These are phyloP conservation scores for Cryptomyrus ogoouensis DNA, from an alignment of 2,113 vertebrate species.

Conservation along the genomic window DNA sequence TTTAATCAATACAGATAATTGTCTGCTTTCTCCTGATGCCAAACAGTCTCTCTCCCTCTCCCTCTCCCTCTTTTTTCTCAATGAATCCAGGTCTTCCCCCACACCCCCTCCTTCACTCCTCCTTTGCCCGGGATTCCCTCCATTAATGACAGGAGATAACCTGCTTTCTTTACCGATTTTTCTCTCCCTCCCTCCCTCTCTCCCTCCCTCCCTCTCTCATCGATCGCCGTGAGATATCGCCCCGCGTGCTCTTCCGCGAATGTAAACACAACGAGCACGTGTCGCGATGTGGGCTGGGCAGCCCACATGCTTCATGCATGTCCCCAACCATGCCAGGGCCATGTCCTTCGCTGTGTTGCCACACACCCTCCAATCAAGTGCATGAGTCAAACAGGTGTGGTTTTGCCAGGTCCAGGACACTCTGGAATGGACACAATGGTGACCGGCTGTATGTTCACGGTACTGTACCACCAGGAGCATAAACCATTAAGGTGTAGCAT, in stretches of 20 bases:
- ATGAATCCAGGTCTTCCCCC: slow-evolving; percentile 65
- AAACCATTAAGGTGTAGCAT: neutral
- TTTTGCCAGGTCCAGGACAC: neutral
- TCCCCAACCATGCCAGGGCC: neutral
- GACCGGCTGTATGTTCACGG: neutral
- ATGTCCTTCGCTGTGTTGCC: neutral
- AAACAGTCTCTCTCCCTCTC: slow-evolving; percentile 55
- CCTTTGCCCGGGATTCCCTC: slow-evolving; percentile 56
- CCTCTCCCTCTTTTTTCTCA: slow-evolving; percentile 60
- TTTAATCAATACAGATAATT: slow-evolving; percentile 81
- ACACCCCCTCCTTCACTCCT: slow-evolving; percentile 41
- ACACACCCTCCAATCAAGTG: neutral
- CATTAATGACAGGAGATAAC: slow-evolving; percentile 69
- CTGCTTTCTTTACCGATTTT: slow-evolving; percentile 66
- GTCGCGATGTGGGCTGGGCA: slow-evolving; percentile 37
- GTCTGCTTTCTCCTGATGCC: slow-evolving; percentile 69
- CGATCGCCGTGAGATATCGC: slow-evolving; percentile 68
- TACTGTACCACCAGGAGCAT: neutral
- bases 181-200: slow-evolving; percentile 30
- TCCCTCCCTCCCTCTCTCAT: slow-evolving; percentile 47
- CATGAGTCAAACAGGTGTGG: neutral
- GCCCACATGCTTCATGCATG: neutral
- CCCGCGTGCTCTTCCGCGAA: slow-evolving; percentile 53
- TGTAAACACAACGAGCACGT: slow-evolving; percentile 61
- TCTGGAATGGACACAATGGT: neutral